phyloP scores from a whole-genome alignment of 2,888 invertebrate genomes.

The Ctenicera cuprea region DNA sequence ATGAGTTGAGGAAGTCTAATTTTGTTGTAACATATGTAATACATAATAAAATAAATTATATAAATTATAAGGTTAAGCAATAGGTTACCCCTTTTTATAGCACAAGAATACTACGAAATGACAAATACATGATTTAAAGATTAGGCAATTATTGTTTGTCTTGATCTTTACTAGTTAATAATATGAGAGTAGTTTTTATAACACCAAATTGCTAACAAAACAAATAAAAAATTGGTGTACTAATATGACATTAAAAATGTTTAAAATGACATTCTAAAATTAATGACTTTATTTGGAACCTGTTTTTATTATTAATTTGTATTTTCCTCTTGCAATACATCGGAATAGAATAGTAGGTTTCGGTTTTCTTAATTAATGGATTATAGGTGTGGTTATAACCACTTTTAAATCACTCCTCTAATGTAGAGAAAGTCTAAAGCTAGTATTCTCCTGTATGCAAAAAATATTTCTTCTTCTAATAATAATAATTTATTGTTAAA shows the following conservation, averaged over 20 bases:
- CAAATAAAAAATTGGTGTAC: background rate
- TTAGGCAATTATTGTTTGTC: background rate
- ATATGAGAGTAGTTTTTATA: background rate
- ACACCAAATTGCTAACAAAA: background rate
- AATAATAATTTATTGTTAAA: too few relatives aligned
- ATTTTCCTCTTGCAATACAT: background rate
- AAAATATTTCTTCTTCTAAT: too few relatives aligned
- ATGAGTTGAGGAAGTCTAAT: too few relatives aligned
- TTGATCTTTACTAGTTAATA: background rate
- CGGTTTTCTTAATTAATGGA: background rate
- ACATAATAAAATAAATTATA: too few relatives aligned
- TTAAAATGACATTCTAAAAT: background rate
- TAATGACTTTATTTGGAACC: background rate
- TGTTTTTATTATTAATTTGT: background rate
- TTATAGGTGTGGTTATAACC: too few relatives aligned
- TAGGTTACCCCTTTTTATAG: background rate
- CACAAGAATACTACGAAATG: background rate
- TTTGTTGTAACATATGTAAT: too few relatives aligned
- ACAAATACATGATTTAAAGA: background rate
- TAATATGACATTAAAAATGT: constrained; percentile 9
- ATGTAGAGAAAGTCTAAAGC: too few relatives aligned
- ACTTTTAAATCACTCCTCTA: too few relatives aligned
- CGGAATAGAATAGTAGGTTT: background rate
- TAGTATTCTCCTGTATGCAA: too few relatives aligned
- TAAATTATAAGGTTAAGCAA: background rate